Evolutionary conservation across 2,113 vertebrate species (phyloP), one percentile per base, ranked within the genome.

Genomic region (Elephantulus edwardii): DNA sequence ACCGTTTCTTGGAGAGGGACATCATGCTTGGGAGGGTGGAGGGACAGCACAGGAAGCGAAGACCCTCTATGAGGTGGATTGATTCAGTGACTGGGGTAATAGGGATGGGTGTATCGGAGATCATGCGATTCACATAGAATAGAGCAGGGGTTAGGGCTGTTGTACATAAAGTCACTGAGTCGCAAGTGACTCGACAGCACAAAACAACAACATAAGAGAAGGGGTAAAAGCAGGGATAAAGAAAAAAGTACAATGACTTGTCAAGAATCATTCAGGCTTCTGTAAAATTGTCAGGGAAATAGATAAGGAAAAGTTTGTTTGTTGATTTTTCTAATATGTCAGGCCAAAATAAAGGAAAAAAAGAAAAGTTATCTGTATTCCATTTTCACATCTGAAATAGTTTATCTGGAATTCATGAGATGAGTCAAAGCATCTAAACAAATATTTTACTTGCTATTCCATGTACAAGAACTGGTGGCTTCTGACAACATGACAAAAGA

Each of bases 231-330:
- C 35, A n/a, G 2, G 4, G 7, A 5, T 4, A 62, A 1, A 8
- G 1, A 2, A 48, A 24, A 35, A n/a, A 3, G 3, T 6, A 5
- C 5, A 66, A 1, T 35, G 22, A 52, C 13, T 58, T 52, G 1
- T 58, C 30, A 16, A 82, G 46, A 92, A 68, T 0, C 72, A 1
- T 46, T 24, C 30, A 77, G 5, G 26, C 12, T 28, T 87, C 72
- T 74, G 8, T 66, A 88, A 76, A 74, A 77, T 1, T n/a, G 0
- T 64, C 35, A 28, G 14, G 7, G 72, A 44, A 70, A 42, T n/a
- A n/a, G n/a, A n/a, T n/a, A n/a, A n/a, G n/a, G n/a, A 0, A 6
- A 20, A 16, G 10, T 40, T 7, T 4, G 2, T 50, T 28, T 40
- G 4, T 46, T 52, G 56, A 9, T 33, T 77, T 83, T 24, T 64